Base-by-base conservation (phyloP, 2,888 invertebrate genomes). In the Phymatocera aterrima region DNA sequence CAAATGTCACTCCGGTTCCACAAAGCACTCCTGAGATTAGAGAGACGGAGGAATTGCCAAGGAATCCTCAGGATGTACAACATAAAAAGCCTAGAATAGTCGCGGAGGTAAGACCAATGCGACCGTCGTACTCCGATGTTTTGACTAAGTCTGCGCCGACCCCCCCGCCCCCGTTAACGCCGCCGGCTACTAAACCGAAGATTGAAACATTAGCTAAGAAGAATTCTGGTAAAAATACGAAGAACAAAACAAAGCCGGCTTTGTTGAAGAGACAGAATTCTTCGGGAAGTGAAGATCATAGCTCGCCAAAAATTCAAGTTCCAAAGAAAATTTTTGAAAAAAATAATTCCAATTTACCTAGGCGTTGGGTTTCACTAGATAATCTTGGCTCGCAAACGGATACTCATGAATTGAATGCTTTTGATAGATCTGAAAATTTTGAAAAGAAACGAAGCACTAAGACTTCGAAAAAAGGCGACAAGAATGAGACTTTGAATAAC, bases 51-150 rank as follows among this genome's bases (percentile, higher is more conserved):
- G 88, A 89, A 81, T 79, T 86, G 31, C 87, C 89, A 6, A 86
- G 86, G 80, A 83, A 54, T 64, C 78, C 65, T 4, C 78, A 81
- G 5, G 60, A 78, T 31, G 85, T 85, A 40, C 85, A 83, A 3
- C 78, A 85, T 79, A 94, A 94, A 84, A 95, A 95, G 82, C 92
- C 92, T 78, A 93, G 96, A 74, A 96, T 96, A 89, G 94, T 96
- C 0, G 96, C 96, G 48, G 96, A 96, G 91, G 96, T 97, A 0
- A 96, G 96, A 86, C 96, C 96, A 0, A 96, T 96, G 96, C 93
- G 96, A 77, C 96, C 96, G 72, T 95, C 95, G 15, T 97, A 97
- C 88, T 97, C 97, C 0, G 96, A 96, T 91, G 96, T 97, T 6
- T 88, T 97, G 57, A 94, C 96, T 40, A 97, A 97, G 90, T 92